Evolutionary conservation across 2,113 vertebrate genomes (phyloP).

Genomic region (Delphinapterus leucas): DNA sequence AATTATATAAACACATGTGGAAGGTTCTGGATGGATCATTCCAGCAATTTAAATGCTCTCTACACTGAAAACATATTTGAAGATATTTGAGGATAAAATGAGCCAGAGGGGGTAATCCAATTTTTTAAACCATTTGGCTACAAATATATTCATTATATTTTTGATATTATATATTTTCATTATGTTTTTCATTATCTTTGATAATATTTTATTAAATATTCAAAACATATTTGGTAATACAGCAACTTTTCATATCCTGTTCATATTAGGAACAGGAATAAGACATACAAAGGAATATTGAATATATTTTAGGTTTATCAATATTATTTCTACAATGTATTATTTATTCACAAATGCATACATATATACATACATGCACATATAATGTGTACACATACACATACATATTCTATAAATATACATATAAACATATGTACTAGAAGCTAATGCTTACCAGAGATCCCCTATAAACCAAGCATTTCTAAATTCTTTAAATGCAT

Average conservation of each 20-base stretch:
- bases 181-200: background rate
- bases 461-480: background rate
- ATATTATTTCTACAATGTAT: background rate
- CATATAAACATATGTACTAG: background rate
- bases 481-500: background rate
- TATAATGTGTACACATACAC: background rate
- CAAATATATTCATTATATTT: background rate
- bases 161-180: background rate
- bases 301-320: background rate
- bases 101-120: background rate
- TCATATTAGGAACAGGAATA: background rate
- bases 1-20: background rate
- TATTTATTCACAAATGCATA: background rate
- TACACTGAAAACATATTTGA: background rate
- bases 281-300: background rate
- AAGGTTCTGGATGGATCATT: background rate
- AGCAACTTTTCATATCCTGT: background rate
- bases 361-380: too few relatives aligned
- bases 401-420: background rate
- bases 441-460: background rate
- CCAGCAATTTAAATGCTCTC: background rate
- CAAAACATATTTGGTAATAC: background rate
- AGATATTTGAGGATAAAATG: conserved; percentile 7
- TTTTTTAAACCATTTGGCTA: background rate
- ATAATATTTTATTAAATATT: background rate